Evolutionary conservation across 1,140 invertebrate species (phyloP).

Genomic region (Brachionus angularis): DNA sequence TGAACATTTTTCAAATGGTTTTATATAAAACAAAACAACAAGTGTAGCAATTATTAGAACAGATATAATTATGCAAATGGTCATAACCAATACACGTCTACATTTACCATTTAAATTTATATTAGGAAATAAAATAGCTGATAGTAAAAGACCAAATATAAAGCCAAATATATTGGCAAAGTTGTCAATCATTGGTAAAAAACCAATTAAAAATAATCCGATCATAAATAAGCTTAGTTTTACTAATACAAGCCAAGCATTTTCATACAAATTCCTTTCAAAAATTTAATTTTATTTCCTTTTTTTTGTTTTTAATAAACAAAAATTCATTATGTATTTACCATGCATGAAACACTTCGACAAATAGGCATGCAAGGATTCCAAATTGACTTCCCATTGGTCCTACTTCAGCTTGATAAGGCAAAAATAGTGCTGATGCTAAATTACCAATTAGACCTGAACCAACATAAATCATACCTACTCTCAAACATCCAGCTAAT

Average conservation of each 20-base stretch:
- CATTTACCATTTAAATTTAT: constrained; percentile 76
- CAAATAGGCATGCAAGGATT: constrained; percentile 79
- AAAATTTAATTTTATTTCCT: constrained; percentile 62
- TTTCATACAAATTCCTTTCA: constrained; percentile 59
- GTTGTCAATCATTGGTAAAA: constrained; percentile 92
- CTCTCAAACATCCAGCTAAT: constrained; percentile 79
- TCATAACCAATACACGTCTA: constrained; percentile 63
- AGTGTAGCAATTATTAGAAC: constrained; percentile 70
- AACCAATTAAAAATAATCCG: constrained; percentile 73
- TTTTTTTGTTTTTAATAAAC: too few relatives aligned
- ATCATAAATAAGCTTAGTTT: constrained; percentile 72
- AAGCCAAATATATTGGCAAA: constrained; percentile 88
- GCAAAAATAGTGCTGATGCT: constrained; percentile 91
- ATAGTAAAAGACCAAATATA: constrained; percentile 82
- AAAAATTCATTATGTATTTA: too few relatives aligned
- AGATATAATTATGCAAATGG: constrained; percentile 76
- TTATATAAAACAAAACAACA: constrained; percentile 78
- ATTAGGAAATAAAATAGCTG: constrained; percentile 81
- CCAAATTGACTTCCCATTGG: constrained; percentile 89
- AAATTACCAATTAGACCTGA: constrained; percentile 91
- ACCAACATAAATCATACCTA: constrained; percentile 86
- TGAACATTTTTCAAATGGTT: constrained; percentile 81
- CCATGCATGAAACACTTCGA: constrained; percentile 72
- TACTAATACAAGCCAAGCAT: constrained; percentile 70
- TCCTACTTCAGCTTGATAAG: constrained; percentile 95